These are phyloP conservation scores for Probosciger aterrimus DNA, from an alignment of 2,113 vertebrate species.

Conservation along the genomic window DNA sequence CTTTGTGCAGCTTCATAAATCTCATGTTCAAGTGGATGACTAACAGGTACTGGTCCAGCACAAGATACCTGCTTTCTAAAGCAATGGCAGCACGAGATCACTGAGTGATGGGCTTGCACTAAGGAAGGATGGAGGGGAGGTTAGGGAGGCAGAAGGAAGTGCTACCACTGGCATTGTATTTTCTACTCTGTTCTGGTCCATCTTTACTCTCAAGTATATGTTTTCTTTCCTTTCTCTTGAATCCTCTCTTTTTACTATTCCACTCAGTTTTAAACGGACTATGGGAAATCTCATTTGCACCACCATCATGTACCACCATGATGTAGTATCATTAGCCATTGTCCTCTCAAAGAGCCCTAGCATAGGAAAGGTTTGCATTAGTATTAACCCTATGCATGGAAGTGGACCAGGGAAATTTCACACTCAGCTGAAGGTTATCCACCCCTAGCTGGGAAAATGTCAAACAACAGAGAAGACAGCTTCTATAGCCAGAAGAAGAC, in stretches of 20 bases:
- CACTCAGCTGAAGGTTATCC: background rate
- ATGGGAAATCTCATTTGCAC: background rate
- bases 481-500: background rate
- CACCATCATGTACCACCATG: background rate
- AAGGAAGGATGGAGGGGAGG: background rate
- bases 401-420: background rate
- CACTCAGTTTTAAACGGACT: background rate
- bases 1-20: background rate
- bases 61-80: background rate
- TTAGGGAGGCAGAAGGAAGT: background rate
- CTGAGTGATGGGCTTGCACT: background rate
- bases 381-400: background rate
- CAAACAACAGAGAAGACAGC: background rate
- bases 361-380: background rate
- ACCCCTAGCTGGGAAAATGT: background rate
- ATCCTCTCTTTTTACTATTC: background rate
- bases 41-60: background rate
- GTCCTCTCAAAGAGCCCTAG: background rate
- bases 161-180: rapidly evolving
- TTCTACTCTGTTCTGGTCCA: background rate
- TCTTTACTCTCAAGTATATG: background rate
- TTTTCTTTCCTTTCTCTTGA: background rate
- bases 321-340: rapidly evolving
- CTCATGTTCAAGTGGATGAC: background rate
- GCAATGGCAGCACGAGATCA: too few species aligned